These are phyloP conservation scores for Seira ritae DNA, from an alignment of 2,888 invertebrate genomes.

Conservation along the genomic window DNA sequence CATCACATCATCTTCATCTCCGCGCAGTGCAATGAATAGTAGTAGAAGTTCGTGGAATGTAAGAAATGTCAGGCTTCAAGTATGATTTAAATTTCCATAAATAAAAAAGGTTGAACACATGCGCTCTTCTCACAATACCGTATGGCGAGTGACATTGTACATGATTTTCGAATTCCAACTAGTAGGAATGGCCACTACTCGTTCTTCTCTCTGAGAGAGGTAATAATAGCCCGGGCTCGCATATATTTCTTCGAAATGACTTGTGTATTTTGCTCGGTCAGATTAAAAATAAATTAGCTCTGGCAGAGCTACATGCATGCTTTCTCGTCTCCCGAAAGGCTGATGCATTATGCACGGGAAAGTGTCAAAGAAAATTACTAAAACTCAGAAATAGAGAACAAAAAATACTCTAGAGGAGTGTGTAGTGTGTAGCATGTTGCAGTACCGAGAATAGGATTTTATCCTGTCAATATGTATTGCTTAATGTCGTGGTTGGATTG, in stretches of 20 bases:
- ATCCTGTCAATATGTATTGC: neutral
- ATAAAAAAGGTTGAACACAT: neutral
- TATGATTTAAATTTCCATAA: constrained; percentile 10
- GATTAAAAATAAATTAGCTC: constrained; percentile 19
- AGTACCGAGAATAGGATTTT: neutral
- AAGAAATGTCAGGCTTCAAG: neutral
- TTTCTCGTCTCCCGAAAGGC: neutral
- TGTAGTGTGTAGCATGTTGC: too few relatives aligned
- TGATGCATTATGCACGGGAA: neutral
- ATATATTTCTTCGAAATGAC: neutral
- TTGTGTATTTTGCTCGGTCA: neutral
- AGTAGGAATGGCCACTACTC: neutral
- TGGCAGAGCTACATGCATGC: neutral
- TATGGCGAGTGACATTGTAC: neutral
- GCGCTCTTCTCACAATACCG: neutral
- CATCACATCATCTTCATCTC: neutral
- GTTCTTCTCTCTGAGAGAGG: neutral
- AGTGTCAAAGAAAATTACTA: neutral
- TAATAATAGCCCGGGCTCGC: constrained; percentile 5
- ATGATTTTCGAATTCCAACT: neutral
- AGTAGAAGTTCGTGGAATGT: neutral
- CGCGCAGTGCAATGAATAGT: neutral
- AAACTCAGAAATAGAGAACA: too few relatives aligned
- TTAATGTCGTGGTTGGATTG: too few relatives aligned
- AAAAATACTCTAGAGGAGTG: too few relatives aligned